Base-by-base conservation (phyloP, 2,113 vertebrate species). In the Rhinopomastus cyanomelas region DNA sequence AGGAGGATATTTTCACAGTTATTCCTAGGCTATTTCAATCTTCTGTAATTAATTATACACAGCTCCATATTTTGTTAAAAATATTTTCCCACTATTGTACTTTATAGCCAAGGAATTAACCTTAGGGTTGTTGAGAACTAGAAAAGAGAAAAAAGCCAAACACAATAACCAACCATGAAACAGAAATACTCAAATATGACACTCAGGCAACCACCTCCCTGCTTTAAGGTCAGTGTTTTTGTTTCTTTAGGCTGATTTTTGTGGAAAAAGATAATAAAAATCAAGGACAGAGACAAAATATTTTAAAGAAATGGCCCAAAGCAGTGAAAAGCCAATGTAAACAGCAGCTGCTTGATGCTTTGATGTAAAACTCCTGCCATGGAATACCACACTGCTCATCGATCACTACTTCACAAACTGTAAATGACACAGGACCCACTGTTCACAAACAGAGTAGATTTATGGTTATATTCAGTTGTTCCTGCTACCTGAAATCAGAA, bases 401-500 rank as follows among this genome's bases (percentile, higher is more conserved):
- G 81, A 36, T 19, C 49, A 46, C 81, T 34, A 56, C 55, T 92
- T 55, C 67, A 87, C 23, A 6, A 64, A 93, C 39, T 90, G 79
- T 68, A 90, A 83, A 86, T 75, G 53, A 88, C 36, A 8, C 27
- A n/a, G 79, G 51, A 94, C 83, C 48, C 1, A 0, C 30, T 94
- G 87, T 93, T 95, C 88, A 67, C 87, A 96, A 96, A 81, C 81
- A 96, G 89, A 92, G 87, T 89, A 92, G 87, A 95, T 90, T 95
- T 92, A 93, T 86, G 81, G 85, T 87, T 91, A 96, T 80, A 93
- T 59, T 88, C 88, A 92, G 72, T 91, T 95, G 73, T 87, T 97
- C 96, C 96, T 95, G 93, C 89, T 95, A 97, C 92, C 95, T 96
- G 96, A 97, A 97, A 96, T 96, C 87, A 96, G 88, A 97, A 97